These are phyloP conservation scores for Onychostoma macrolepis DNA, from an alignment of 2,113 vertebrate genomes.

Conservation along the genomic window DNA sequence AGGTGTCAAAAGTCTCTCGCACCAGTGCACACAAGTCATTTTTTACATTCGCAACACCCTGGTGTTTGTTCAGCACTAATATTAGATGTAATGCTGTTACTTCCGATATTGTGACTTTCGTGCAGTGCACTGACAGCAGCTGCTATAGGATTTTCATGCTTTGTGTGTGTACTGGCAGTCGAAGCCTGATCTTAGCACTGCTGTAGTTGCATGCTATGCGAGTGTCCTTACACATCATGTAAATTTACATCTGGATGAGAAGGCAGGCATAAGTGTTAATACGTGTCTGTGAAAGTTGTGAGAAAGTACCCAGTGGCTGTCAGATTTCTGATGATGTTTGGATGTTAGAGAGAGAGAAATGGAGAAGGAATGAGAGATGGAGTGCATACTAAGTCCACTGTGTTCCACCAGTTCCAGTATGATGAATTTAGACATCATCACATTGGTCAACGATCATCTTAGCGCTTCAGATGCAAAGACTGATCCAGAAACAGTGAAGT, in stretches of 20 bases:
- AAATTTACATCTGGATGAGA: neutral
- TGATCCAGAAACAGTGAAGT: neutral
- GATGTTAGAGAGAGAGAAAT: neutral
- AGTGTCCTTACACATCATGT: neutral
- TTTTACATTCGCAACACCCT: neutral
- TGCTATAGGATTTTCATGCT: neutral
- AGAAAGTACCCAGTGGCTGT: neutral
- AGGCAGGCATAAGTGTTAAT: neutral
- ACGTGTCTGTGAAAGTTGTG: neutral
- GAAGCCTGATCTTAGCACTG: neutral
- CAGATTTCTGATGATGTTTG: neutral
- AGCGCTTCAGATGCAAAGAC: neutral
- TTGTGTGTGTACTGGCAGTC: neutral
- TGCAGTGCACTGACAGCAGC: neutral
- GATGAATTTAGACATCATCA: neutral
- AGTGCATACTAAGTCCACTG: neutral
- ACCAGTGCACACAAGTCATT: neutral
- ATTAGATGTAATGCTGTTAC: neutral
- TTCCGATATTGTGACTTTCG: neutral
- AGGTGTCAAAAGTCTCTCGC: neutral
- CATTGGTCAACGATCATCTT: neutral
- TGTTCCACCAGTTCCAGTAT: slow-evolving; percentile 4
- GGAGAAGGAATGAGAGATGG: neutral
- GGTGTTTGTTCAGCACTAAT: neutral
- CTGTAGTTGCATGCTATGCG: neutral